Conservation (phyloP, 53 echinoderm and acorn worm species). For the Paracentrotus lividus region DNA sequence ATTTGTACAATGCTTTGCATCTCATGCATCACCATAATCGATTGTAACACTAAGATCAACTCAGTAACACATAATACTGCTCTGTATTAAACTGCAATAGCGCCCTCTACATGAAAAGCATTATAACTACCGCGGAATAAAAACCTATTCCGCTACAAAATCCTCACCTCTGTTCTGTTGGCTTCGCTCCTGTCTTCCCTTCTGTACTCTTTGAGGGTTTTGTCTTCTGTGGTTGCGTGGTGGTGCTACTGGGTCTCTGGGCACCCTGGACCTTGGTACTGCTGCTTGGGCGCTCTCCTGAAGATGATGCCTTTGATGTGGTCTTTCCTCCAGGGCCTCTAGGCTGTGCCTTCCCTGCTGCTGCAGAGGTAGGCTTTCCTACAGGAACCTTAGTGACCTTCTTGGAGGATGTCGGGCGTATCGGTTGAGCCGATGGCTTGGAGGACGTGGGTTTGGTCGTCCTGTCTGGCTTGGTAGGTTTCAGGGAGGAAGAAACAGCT, state of each 20-base stretch:
- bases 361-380: conserved; percentile 40
- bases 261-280: conserved; percentile 41
- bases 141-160: not conserved
- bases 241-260: conserved; percentile 60
- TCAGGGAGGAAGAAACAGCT: conserved; percentile 25
- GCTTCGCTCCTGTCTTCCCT: conserved; percentile 26
- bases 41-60: too few species aligned
- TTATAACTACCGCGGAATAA: too few species aligned
- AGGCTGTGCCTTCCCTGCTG: conserved; percentile 28
- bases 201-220: conserved; percentile 30
- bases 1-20: too few species aligned
- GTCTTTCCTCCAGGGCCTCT: not conserved
- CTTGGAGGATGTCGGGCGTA: conserved; percentile 8
- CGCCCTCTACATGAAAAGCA: too few species aligned
- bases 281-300: conserved; percentile 57
- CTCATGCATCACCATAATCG: too few species aligned
- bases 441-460: conserved; percentile 51
- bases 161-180: conserved; percentile 68
- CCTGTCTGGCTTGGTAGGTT: conserved; percentile 34
- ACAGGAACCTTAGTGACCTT: conserved; percentile 50
- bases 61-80: too few species aligned
- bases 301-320: conserved; percentile 48
- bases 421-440: conserved; percentile 32
- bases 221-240: conserved; percentile 29
- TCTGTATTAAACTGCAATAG: too few species aligned